Conservation (phyloP, 2,888 invertebrate genomes). For the Matsumyia berberina region DNA sequence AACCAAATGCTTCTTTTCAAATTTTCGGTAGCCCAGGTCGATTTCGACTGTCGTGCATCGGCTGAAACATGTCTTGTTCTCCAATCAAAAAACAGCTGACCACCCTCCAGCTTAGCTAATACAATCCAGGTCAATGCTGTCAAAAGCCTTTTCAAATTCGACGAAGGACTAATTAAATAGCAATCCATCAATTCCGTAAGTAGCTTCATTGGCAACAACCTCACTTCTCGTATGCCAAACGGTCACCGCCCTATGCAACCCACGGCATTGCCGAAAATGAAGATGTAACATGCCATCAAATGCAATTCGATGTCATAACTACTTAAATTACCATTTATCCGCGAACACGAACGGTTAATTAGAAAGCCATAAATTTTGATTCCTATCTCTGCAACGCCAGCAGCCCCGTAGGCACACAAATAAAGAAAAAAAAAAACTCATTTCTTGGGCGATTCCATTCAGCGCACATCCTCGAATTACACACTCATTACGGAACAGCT, state of each 20-base stretch:
- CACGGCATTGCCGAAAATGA: neutral
- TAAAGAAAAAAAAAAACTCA: neutral
- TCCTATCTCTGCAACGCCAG: conserved; percentile 51
- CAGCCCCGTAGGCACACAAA: conserved; percentile 17
- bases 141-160: too few relatives aligned
- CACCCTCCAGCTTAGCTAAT: too few relatives aligned
- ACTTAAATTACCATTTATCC: conserved; percentile 20
- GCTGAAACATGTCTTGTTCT: too few relatives aligned
- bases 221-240: neutral
- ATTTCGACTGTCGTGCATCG: too few relatives aligned
- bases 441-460: conserved; percentile 6
- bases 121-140: too few relatives aligned
- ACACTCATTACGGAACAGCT: conserved; percentile 37
- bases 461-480: conserved; percentile 33
- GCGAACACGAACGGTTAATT: conserved; percentile 54
- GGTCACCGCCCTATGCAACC: neutral
- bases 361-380: conserved; percentile 67
- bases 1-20: too few relatives aligned
- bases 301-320: conserved; percentile 30
- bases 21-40: too few relatives aligned
- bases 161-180: too few relatives aligned
- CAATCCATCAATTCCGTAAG: neutral
- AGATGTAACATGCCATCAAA: conserved; percentile 27
- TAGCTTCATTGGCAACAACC: neutral
- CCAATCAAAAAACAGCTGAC: too few relatives aligned